phyloP scores from a whole-genome alignment of 2,113 vertebrate genomes.

The Pseudopipra pipra region DNA sequence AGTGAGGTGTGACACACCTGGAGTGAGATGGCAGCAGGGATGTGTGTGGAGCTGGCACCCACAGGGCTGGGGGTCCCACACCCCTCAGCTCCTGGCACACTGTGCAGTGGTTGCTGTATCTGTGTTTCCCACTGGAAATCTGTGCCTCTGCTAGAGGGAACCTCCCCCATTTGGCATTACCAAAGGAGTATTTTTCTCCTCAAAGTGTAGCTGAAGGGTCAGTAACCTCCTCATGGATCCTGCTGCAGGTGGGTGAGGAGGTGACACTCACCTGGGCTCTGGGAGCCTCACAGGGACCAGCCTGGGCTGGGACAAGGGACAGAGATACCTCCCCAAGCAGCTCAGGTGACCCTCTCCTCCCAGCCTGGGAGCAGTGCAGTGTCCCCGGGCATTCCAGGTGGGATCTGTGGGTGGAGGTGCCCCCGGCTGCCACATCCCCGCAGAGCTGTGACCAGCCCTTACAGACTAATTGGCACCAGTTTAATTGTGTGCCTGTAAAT shows the following conservation, averaged over 20 bases:
- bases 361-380: background rate
- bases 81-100: background rate
- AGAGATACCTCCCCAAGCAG: background rate
- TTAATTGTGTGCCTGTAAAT: slow-evolving; percentile 4
- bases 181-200: background rate
- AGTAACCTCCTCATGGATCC: background rate
- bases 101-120: background rate
- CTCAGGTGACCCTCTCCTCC: background rate
- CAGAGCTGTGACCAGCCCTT: background rate
- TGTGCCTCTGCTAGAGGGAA: background rate
- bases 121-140: background rate
- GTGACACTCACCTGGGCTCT: background rate
- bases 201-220: background rate
- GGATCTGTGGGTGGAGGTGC: background rate
- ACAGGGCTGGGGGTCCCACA: background rate
- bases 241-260: background rate
- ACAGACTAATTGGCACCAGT: background rate
- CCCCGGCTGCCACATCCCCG: background rate
- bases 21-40: background rate
- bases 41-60: background rate
- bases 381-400: rapidly evolving
- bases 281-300: background rate
- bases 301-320: background rate
- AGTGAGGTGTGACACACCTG: background rate
- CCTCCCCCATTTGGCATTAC: background rate